Base-by-base conservation (phyloP, 2,888 invertebrate species). In the Caenorhabditis sp. region DNA sequence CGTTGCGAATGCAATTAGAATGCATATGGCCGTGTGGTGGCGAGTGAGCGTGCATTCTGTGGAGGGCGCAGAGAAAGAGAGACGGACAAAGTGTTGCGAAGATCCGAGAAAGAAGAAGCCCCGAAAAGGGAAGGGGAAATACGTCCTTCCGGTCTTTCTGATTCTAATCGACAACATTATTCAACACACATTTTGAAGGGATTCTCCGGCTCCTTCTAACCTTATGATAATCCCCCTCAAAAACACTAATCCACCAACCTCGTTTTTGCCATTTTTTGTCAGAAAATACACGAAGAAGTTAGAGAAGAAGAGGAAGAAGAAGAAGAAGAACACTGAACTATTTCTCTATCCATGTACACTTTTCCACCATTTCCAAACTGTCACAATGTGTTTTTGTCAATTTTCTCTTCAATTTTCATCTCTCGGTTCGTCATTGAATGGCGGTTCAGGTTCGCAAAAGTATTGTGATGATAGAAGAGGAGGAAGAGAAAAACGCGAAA, bases 1-100 rank as follows among this genome's bases (percentile, higher is more conserved):
- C 52, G 50, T n/a, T 17, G 50, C 50, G 58, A 68, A 68, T 68
- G 68, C 68, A 68, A 68, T 68, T 68, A 68, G 68, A 68, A 68
- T 68, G 68, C 68, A 68, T 68, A 68, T 68, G 68, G 32, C 56
- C n/a, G n/a, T n/a, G n/a, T n/a, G n/a, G 46, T 26, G 46, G 13
- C 11, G 7, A 20, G 24, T 22, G 45, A 45, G 20, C 20, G 20
- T 24, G 45, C 8, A 41, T n/a, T n/a, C n/a, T n/a, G n/a, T n/a
- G n/a, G 41, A 41, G 20, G 41, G 6, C 20, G 20, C 6, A 7
- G 24, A 46, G 24, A 24, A 8, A 22, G 46, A 46, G 46, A 46
- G 24, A 30, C 11, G 39, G 22, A 17, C 41, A 37, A 65, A 63
- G 50, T 63, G 63, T 52, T 61, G 61, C 61, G 27, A 48, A 13